Conservation (phyloP, 2,797 vertebrate genomes). For the Atherinosoma microstoma region DNA sequence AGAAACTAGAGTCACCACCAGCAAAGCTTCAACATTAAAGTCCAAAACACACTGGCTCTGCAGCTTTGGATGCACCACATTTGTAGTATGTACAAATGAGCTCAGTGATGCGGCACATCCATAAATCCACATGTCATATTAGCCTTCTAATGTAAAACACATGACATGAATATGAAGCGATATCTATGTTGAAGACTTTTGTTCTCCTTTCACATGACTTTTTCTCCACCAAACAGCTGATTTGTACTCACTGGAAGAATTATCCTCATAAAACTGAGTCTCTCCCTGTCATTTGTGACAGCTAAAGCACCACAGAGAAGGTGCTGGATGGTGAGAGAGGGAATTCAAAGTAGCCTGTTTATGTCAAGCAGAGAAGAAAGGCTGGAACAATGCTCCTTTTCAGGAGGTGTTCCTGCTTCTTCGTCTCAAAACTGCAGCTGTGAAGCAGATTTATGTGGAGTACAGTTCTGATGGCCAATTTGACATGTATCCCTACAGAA, state of each 20-base stretch:
- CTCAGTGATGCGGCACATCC: background rate
- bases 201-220: constrained; percentile 6
- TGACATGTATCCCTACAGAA: constrained; percentile 26
- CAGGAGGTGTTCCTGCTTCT: background rate
- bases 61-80: constrained; percentile 26
- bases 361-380: background rate
- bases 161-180: constrained; percentile 1
- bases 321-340: constrained; percentile 10
- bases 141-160: background rate
- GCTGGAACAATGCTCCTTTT: background rate
- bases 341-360: constrained; percentile 24
- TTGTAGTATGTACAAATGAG: background rate
- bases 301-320: constrained; percentile 12
- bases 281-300: constrained; percentile 17
- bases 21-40: constrained; percentile 36
- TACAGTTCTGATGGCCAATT: constrained; percentile 6
- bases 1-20: constrained; percentile 25
- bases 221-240: background rate
- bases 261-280: constrained; percentile 1
- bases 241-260: constrained; percentile 1
- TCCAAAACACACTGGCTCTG: constrained; percentile 52
- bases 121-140: constrained; percentile 6
- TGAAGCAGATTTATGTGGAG: constrained; percentile 1
- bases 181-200: background rate
- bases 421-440: constrained; percentile 9